These are phyloP conservation scores for Thaumetopoea pityocampa DNA, from an alignment of 1,140 invertebrate genomes.

Conservation along the genomic window DNA sequence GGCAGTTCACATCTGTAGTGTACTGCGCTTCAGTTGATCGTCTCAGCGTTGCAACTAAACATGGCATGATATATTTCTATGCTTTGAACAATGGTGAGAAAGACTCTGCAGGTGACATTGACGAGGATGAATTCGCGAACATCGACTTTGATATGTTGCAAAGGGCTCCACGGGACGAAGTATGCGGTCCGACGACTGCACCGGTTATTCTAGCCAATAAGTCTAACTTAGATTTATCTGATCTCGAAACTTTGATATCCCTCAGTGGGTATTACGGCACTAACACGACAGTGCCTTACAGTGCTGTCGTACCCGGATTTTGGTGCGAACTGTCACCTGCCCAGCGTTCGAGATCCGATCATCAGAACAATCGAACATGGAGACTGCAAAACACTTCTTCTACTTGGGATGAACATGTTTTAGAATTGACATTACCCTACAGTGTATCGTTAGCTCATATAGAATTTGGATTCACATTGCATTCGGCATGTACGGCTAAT, in stretches of 20 bases:
- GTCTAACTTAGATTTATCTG: conserved; percentile 46
- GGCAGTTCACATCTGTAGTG: conserved; percentile 83
- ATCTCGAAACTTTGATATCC: conserved; percentile 56
- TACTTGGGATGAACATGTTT: conserved; percentile 94
- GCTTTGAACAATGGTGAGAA: conserved; percentile 83
- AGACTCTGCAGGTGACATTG: conserved; percentile 81
- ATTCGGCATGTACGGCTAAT: conserved; percentile 79
- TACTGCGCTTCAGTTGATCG: conserved; percentile 90
- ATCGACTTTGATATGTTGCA: conserved; percentile 63
- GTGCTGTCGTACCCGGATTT: conserved; percentile 92
- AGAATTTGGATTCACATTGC: conserved; percentile 90
- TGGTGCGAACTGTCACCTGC: conserved; percentile 95
- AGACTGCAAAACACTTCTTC: conserved; percentile 89
- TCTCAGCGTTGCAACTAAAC: conserved; percentile 87
- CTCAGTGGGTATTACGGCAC: conserved; percentile 63
- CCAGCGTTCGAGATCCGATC: conserved; percentile 89
- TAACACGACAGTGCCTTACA: conserved; percentile 81
- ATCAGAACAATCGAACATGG: conserved; percentile 90
- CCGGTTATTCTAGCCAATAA: conserved; percentile 66
- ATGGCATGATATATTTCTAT: conserved; percentile 89
- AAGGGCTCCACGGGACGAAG: conserved; percentile 44
- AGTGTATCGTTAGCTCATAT: conserved; percentile 88
- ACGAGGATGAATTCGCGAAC: conserved; percentile 77
- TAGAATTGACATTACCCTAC: conserved; percentile 90
- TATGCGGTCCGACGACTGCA: conserved; percentile 72